Percentiles rank a stretch among this genome's conserved stretches.
phyloP scores from a whole-genome alignment of 1,140 invertebrate genomes.

The Melanaphis sacchari region DNA sequence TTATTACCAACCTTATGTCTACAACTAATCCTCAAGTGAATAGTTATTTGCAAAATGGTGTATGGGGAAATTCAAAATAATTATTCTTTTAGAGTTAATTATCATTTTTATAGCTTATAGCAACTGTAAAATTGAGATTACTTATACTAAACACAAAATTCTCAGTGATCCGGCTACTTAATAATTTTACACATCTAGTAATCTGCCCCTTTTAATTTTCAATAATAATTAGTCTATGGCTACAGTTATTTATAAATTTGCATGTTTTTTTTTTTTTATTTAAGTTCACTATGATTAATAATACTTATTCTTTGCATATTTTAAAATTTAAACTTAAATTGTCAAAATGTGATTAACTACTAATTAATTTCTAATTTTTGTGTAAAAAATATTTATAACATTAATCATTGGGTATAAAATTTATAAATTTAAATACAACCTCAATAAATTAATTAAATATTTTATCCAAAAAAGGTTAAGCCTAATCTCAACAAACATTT shows the following conservation, averaged over 20 bases:
- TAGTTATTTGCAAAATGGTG: conserved; percentile 57
- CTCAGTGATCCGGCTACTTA: neutral
- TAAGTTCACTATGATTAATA: too few relatives aligned
- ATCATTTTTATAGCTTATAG: neutral
- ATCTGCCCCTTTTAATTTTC: neutral
- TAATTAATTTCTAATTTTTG: neutral
- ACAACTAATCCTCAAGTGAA: conserved; percentile 71
- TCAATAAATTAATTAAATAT: too few relatives aligned
- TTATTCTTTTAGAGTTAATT: conserved; percentile 6
- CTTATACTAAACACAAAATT: neutral
- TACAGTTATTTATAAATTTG: neutral
- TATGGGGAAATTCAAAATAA: conserved; percentile 53
- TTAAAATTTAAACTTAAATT: neutral
- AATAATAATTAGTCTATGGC: neutral
- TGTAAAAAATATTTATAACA: too few relatives aligned
- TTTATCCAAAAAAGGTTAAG: neutral
- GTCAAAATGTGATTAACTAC: neutral
- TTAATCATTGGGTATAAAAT: too few relatives aligned
- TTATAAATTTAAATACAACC: too few relatives aligned
- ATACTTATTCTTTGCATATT: too few relatives aligned
- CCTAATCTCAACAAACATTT: too few relatives aligned
- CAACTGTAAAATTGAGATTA: neutral
- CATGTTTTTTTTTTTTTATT: neutral
- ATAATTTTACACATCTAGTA: neutral
- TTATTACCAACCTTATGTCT: conserved; percentile 72